Evolutionary conservation across 2,888 invertebrate genomes (phyloP).

Genomic region (Mystacides longicornis): DNA sequence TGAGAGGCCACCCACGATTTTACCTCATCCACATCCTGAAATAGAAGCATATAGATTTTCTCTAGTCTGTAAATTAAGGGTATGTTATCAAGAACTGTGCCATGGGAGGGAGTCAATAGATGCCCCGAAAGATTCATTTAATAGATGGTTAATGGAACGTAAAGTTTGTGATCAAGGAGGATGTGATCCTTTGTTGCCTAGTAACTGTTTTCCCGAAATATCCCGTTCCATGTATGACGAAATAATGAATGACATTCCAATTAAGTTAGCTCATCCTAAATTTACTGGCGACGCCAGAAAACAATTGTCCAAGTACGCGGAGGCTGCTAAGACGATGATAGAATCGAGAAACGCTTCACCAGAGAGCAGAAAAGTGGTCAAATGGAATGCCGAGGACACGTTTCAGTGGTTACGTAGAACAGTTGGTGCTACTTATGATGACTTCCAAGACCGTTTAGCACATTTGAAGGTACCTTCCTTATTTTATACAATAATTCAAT

Average conservation of each 20-base stretch:
- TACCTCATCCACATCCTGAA: constrained; percentile 91
- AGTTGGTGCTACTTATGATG: constrained; percentile 89
- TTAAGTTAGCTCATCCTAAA: constrained; percentile 90
- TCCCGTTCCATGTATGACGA: constrained; percentile 94
- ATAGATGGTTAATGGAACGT: constrained; percentile 92
- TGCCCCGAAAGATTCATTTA: constrained; percentile 93
- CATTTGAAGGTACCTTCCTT: constrained; percentile 62
- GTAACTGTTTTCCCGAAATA: constrained; percentile 86
- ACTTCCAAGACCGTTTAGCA: constrained; percentile 81
- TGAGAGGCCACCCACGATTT: constrained; percentile 76
- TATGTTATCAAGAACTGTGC: constrained; percentile 90
- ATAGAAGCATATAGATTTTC: constrained; percentile 81
- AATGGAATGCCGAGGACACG: constrained; percentile 98
- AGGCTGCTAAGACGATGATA: constrained; percentile 95
- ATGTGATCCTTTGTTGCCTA: constrained; percentile 84
- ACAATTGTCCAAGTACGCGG: constrained; percentile 87
- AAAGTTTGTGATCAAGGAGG: constrained; percentile 84
- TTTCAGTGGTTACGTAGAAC: constrained; percentile 92
- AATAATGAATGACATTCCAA: constrained; percentile 97
- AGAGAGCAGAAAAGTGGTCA: constrained; percentile 93
- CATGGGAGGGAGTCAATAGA: constrained; percentile 88
- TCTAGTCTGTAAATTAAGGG: constrained; percentile 74
- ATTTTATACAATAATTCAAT: no score
- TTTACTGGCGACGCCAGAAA: constrained; percentile 93
- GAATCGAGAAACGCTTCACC: constrained; percentile 88